Conservation (phyloP, 2,888 invertebrate species). For the Chirona hameri region DNA sequence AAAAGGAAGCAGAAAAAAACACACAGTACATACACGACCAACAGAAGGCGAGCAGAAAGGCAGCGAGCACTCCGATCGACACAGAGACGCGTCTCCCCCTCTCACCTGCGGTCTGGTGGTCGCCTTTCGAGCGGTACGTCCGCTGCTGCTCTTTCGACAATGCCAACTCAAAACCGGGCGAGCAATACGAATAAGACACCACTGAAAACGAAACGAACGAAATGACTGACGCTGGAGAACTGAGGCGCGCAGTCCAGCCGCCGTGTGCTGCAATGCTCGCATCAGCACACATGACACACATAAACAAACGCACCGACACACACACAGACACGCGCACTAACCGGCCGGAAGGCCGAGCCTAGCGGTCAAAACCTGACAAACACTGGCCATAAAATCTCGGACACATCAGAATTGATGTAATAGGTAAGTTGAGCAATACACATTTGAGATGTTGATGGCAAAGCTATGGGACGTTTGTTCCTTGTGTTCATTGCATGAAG, state of each 20-base stretch:
- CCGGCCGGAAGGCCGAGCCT: background rate
- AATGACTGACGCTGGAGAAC: background rate
- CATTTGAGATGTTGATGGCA: too few species aligned
- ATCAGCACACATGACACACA: background rate
- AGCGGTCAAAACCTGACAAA: too few species aligned
- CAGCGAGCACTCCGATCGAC: background rate
- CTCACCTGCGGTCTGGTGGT: background rate
- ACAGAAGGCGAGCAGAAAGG: background rate
- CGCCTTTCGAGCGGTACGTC: background rate
- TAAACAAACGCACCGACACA: background rate
- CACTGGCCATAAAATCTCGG: too few species aligned
- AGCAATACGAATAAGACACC: constrained; percentile 26
- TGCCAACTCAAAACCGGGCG: constrained; percentile 27
- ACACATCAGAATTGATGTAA: too few species aligned
- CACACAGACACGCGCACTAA: background rate
- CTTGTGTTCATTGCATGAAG: too few species aligned
- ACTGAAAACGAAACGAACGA: constrained; percentile 13
- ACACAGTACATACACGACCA: too few species aligned
- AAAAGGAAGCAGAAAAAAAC: background rate
- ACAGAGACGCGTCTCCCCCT: background rate
- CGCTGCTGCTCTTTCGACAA: constrained; percentile 8
- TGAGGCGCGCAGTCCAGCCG: background rate
- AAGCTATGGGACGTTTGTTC: too few species aligned
- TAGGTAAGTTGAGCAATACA: too few species aligned
- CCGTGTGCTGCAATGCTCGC: background rate